Evolutionary conservation across 2,888 invertebrate genomes (phyloP).

Genomic region (Pristionchus fissidentatus): DNA sequence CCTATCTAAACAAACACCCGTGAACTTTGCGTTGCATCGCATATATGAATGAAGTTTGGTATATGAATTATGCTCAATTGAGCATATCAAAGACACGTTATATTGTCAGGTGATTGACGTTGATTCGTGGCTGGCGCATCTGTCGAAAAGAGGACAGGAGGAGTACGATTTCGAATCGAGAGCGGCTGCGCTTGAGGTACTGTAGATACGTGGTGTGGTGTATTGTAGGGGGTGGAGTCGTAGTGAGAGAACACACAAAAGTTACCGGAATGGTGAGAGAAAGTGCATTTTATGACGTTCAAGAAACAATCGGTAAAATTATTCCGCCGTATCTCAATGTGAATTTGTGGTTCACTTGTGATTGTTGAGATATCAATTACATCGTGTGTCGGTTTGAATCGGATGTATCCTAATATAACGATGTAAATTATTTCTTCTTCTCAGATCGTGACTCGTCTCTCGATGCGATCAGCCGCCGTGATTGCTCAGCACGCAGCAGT

Average conservation of each 20-base stretch:
- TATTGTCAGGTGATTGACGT: slow-evolving; percentile 63
- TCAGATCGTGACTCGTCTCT: slow-evolving; percentile 35
- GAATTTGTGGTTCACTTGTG: no score
- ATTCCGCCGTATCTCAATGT: not conserved
- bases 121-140: slow-evolving; percentile 53
- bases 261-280: no score
- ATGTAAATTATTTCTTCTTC: no score
- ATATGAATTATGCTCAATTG: not conserved
- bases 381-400: no score
- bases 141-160: not conserved
- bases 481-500: slow-evolving; percentile 44
- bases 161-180: slow-evolving; percentile 46
- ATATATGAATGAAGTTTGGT: no score
- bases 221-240: no score
- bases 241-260: no score
- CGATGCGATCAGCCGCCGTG: slow-evolving; percentile 36
- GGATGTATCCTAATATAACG: no score
- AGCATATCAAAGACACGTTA: no score
- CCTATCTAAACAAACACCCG: no score
- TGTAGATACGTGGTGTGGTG: no score
- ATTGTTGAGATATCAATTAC: not conserved
- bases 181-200: slow-evolving; percentile 32
- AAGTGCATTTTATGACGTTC: not conserved
- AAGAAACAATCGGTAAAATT: not conserved
- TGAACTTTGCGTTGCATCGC: no score